Evolutionary conservation across 2,888 invertebrate genomes (phyloP).

Genomic region (Caenorhabditis becei): DNA sequence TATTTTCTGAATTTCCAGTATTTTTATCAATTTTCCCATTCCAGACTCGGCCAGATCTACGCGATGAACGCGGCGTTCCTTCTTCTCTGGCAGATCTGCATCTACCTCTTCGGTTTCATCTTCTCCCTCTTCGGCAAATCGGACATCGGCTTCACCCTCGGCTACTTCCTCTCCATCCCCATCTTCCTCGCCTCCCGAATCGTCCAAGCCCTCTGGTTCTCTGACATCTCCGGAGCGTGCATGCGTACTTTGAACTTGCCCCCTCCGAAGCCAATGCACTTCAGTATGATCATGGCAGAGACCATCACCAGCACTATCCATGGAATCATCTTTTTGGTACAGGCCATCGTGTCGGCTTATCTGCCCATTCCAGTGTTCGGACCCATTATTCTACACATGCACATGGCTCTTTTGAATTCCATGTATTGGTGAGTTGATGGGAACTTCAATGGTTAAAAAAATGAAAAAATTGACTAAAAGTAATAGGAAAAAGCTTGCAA

Average conservation of each 20-base stretch:
- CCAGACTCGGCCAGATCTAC: slow-evolving; percentile 64
- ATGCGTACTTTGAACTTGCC: slow-evolving; percentile 58
- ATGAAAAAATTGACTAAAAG: too few species aligned
- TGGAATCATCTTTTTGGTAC: slow-evolving; percentile 75
- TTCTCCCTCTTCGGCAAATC: slow-evolving; percentile 33
- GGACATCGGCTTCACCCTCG: slow-evolving; percentile 28
- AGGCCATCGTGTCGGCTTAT: slow-evolving; percentile 68
- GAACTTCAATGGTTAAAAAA: too few species aligned
- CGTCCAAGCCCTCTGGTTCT: slow-evolving; percentile 76
- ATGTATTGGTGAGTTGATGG: slow-evolving; percentile 74
- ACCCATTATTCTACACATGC: slow-evolving; percentile 66
- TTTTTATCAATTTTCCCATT: too few species aligned
- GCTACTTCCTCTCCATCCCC: slow-evolving; percentile 48
- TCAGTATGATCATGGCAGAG: slow-evolving; percentile 59
- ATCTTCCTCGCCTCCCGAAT: slow-evolving; percentile 67
- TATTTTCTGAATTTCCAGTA: too few species aligned
- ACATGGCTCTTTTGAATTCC: slow-evolving; percentile 75
- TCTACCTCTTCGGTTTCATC: slow-evolving; percentile 53
- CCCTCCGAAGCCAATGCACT: slow-evolving; percentile 34
- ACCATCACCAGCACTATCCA: slow-evolving; percentile 71
- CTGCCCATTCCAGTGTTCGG: slow-evolving; percentile 73
- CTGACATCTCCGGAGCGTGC: slow-evolving; percentile 75
- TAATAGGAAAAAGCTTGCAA: too few species aligned
- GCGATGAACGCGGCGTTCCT: slow-evolving; percentile 52
- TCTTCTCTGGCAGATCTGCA: slow-evolving; percentile 41